These are phyloP conservation scores for Agrochola litura DNA, from an alignment of 2,888 invertebrate genomes.

Conservation along the genomic window DNA sequence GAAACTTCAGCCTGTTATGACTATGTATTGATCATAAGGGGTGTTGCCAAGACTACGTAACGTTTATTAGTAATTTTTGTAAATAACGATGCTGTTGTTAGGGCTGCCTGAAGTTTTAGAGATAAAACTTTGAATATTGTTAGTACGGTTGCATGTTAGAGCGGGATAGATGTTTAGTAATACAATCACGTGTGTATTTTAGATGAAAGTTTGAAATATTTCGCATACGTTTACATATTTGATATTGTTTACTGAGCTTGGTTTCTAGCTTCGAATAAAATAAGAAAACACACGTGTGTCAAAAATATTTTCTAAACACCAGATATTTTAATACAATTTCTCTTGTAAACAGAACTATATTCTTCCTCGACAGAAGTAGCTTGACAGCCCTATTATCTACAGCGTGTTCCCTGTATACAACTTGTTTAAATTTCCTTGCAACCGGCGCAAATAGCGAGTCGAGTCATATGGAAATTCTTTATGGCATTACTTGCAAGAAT, in stretches of 20 bases:
- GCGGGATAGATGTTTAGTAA: not conserved
- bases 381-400: slow-evolving; percentile 57
- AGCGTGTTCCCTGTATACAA: slow-evolving; percentile 47
- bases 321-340: slow-evolving; percentile 23
- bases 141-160: slow-evolving; percentile 13
- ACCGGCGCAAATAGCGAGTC: slow-evolving; percentile 50
- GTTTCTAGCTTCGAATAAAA: not conserved
- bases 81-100: slow-evolving; percentile 56
- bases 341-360: slow-evolving; percentile 18
- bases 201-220: slow-evolving; percentile 25
- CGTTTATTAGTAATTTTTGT: slow-evolving; percentile 69
- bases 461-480: slow-evolving; percentile 60
- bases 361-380: slow-evolving; percentile 16
- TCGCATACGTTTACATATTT: slow-evolving; percentile 6
- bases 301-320: not conserved
- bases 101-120: slow-evolving; percentile 35
- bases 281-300: not conserved
- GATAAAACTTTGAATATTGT: slow-evolving; percentile 38
- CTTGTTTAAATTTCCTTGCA: slow-evolving; percentile 61
- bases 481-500: slow-evolving; percentile 50
- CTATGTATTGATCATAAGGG: slow-evolving; percentile 64
- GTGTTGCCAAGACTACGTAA: slow-evolving; percentile 67
- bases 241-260: not conserved
- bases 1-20: slow-evolving; percentile 46
- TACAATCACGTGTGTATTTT: slow-evolving; percentile 31